Base-by-base conservation (phyloP, 2,113 vertebrate species). In the Anhinga rufa region DNA sequence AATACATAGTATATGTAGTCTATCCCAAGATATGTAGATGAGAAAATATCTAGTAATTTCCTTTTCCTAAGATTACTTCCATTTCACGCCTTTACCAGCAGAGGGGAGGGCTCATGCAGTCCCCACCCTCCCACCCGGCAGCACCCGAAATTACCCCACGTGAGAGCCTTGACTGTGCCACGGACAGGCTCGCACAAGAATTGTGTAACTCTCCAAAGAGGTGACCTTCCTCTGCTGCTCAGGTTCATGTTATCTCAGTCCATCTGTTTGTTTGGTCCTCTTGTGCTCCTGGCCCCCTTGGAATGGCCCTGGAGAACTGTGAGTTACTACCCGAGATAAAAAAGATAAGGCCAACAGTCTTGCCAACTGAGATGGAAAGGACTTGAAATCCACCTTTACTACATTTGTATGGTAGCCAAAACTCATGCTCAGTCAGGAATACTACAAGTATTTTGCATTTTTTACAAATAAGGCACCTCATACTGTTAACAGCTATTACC, bases 401-500 rank as follows among this genome's bases (percentile, higher is more conserved):
- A 31, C 15, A 36, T 54, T 34, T 91, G 85, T 76, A 34, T 46
- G 34, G 78, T 82, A 92, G 93, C 86, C 90, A 96, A 96, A 92
- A 38, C 68, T 86, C 54, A 36, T 21, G 12, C 64, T 77, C 72
- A 52, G 86, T 92, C 82, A 92, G 92, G 68, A 97, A 97, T 81
- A 84, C 34, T 88, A 75, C 64, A 94, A 92, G 77, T 72, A 89
- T 69, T 93, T 80, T 93, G 79, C 21, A 54, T 85, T 68, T 95
- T 97, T 98, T 96, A 93, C 71, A 95, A 72, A 61, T 58, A 81
- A 88, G 74, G 72, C 85, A 79, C 91, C 74, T 81, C 92, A 93
- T 95, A 87, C 92, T 96, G 88, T 92, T 96, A 96, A 93, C 89
- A 96, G 93, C 81, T 91, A 91, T 92, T 92, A 64, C 88, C n/a